Base-by-base conservation (phyloP, 2,888 invertebrate genomes). In the Lochmaea capreae region DNA sequence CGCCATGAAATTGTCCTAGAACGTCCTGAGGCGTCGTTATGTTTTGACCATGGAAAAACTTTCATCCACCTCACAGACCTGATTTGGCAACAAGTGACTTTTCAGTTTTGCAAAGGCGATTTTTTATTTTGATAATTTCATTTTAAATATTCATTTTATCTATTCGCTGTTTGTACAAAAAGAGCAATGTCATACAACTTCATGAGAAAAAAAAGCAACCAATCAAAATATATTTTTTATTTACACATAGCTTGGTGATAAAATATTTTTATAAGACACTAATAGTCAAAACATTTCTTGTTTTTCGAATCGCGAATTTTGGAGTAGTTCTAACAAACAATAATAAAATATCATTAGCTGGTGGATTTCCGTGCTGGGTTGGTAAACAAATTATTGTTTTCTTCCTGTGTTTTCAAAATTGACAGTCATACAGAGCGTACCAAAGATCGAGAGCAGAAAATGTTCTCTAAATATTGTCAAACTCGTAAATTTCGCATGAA, bases 211-310 rank as follows among this genome's bases (percentile, higher is more conserved):
- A 70, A 62, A 62, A 67, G 67, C 65, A 66, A 33, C 10, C 39
- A 66, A 58, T 42, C 33, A 42, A 70, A 70, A 70, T 63, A 70
- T 63, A 69, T 63, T 63, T 70, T 68, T 65, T 70, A 57, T 70
- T 70, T 70, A 65, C 63, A 52, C 57, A 57, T 63, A 39, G 57
- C 43, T 52, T 57, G 18, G 70, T 62, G 63, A 42, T 63, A 63
- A 70, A 70, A 63, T 69, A 62, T 62, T 62, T 69, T 63, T 39
- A n/a, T 69, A 54, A 54, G 18, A 57, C 70, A 65, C 70, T 70
- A 70, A 70, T 70, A 70, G 70, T 65, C 70, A 70, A 70, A 70
- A 70, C 70, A 70, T 43, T 9, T 22, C 39, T 63, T 70, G 57
- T 70, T 70, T 70, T 43, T 65, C 10, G 9, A 59, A 16, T 43